Percentiles rank a stretch among this genome's conserved stretches.
phyloP scores from a whole-genome alignment of 2,113 vertebrate species.

The Zingel zingel region DNA sequence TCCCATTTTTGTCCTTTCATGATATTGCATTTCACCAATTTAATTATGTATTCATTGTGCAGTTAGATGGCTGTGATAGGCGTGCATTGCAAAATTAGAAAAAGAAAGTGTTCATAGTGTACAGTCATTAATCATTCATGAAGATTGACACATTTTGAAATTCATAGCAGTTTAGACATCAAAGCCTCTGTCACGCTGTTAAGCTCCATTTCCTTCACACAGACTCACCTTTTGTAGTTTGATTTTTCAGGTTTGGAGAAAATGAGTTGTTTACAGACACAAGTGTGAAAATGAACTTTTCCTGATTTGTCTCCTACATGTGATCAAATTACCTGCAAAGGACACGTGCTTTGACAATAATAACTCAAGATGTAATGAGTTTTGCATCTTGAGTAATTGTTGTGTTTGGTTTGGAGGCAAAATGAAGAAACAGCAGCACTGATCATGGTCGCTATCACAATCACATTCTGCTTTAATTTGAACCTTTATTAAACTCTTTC shows the following conservation, averaged over 20 bases:
- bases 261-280: background rate
- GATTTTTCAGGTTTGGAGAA: background rate
- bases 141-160: conserved; percentile 30
- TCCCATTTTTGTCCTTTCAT: conserved; percentile 2
- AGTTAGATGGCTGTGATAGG: conserved; percentile 32
- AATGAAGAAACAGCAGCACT: background rate
- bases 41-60: conserved; percentile 39
- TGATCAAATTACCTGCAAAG: background rate
- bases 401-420: background rate
- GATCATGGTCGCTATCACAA: background rate
- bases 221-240: background rate
- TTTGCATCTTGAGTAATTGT: background rate
- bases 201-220: background rate
- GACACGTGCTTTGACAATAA: background rate
- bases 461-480: conserved; percentile 7
- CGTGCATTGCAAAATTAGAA: conserved; percentile 36
- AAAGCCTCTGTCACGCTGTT: conserved; percentile 12
- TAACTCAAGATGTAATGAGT: background rate
- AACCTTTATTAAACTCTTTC: background rate
- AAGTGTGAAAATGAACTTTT: background rate
- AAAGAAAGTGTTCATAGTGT: conserved; percentile 10
- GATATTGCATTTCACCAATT: conserved; percentile 7
- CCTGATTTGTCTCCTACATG: background rate
- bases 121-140: conserved; percentile 44
- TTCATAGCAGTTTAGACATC: conserved; percentile 24